Base-by-base conservation (phyloP, 2,888 invertebrate genomes). In the Oegoconia quadripuncta region DNA sequence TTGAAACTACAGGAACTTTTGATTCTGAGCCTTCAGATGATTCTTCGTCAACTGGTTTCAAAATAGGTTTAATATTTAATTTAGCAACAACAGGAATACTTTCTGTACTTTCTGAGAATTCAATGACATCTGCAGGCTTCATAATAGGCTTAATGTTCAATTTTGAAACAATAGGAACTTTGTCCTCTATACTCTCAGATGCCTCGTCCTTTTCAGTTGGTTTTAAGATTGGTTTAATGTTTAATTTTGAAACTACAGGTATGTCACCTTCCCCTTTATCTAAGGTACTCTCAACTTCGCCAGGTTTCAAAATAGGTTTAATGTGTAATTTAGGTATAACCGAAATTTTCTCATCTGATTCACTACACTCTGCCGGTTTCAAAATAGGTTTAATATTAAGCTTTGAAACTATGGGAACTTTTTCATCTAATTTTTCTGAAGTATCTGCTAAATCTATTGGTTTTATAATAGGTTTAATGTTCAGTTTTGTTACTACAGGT, bases 51-150 rank as follows among this genome's bases (percentile, higher is more conserved):
- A 78, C 80, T 78, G 81, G 81, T 62, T 80, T 83, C 58, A 83
- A 52, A 59, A 86, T 64, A 64, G 89, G 88, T 75, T 88, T 89
- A 48, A 89, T 89, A 68, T 88, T 88, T 68, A 89, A 75, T 74
- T 88, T 88, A 62, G 89, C 88, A 65, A 86, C 75, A 68, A 81
- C 77, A 74, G 86, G 87, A 76, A 86, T 76, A 74, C 75, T 78
- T 45, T 74, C 78, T 48, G 64, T 52, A 59, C 56, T 59, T 46
- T 76, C 74, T 36, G 75, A 64, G 43, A 63, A 55, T 58, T 74
- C 74, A 50, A 51, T 47, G 50, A 53, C 63, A 22, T 78, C 81
- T 55, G 63, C 48, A 57, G 83, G 84, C 37, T 57, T 67, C 50
- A 62, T 64, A 64, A 86, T 63, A 59, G 68, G 81, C 59, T 76